Percentiles rank a stretch among this genome's conserved stretches.
Conservation (phyloP, 2,113 vertebrate species). For the Boleophthalmus pectinirostris region DNA sequence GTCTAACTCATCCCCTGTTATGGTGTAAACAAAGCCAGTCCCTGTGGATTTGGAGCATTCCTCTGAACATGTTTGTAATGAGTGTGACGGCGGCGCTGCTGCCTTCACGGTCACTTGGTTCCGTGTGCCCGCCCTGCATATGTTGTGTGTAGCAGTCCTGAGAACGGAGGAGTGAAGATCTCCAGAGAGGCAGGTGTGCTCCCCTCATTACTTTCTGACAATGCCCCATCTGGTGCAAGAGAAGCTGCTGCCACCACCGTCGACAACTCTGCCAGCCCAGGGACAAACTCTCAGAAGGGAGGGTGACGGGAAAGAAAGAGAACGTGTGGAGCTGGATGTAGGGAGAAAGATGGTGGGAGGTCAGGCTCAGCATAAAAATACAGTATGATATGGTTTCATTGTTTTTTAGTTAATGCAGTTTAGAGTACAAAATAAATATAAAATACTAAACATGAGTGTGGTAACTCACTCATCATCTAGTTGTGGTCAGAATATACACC, state of each 20-base stretch:
- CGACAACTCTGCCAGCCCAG: constrained; percentile 52
- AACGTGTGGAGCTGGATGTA: constrained; percentile 28
- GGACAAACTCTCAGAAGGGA: constrained; percentile 41
- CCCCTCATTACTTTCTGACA: constrained; percentile 74
- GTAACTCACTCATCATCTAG: neutral
- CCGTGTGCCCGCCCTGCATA: constrained; percentile 53
- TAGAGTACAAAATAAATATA: no score
- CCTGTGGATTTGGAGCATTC: neutral
- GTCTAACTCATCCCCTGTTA: neutral
- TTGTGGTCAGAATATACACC: neutral
- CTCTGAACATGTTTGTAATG: constrained; percentile 34
- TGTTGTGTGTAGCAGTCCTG: constrained; percentile 55
- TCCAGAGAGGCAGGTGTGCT: constrained; percentile 70
- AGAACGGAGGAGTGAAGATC: constrained; percentile 54
- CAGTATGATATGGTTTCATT: neutral
- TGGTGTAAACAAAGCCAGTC: neutral
- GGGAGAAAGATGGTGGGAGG: constrained; percentile 19
- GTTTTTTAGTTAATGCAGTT: neutral
- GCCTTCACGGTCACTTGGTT: constrained; percentile 62
- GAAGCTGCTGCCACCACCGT: constrained; percentile 45
- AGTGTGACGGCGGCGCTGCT: constrained; percentile 46
- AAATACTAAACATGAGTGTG: neutral
- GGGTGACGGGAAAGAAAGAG: constrained; percentile 52
- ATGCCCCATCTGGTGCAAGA: constrained; percentile 69
- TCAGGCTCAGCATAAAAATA: constrained; percentile 34